Conservation (phyloP, 2,888 invertebrate genomes). For the Endomychus coccineus region DNA sequence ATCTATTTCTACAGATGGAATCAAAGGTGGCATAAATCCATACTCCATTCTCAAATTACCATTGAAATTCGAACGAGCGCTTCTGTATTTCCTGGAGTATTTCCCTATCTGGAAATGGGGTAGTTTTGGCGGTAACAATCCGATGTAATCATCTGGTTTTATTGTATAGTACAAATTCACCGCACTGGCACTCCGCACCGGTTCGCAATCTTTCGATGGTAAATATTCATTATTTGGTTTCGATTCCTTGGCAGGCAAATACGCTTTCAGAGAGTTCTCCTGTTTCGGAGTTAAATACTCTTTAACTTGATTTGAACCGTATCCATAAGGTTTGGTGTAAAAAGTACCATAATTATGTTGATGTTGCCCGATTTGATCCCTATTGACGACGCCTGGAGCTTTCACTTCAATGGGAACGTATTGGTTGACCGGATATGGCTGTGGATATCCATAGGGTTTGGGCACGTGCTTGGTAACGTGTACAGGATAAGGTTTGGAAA, state of each 20-base stretch:
- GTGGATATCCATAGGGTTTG: neutral
- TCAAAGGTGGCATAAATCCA: constrained; percentile 72
- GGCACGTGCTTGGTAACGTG: constrained; percentile 15
- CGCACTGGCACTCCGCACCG: constrained; percentile 12
- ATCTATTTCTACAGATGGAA: constrained; percentile 74
- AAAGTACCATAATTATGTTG: constrained; percentile 14
- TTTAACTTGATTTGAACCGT: constrained; percentile 23
- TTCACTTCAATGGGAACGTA: no score
- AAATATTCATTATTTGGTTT: constrained; percentile 21
- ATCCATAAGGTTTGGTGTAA: constrained; percentile 21
- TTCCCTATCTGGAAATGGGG: constrained; percentile 18
- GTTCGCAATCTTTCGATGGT: constrained; percentile 16
- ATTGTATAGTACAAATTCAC: constrained; percentile 21
- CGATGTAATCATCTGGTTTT: constrained; percentile 41
- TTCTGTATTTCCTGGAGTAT: constrained; percentile 25
- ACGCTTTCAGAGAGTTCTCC: constrained; percentile 9
- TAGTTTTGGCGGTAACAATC: constrained; percentile 47
- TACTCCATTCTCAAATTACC: constrained; percentile 69
- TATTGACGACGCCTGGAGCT: neutral
- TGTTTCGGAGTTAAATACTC: constrained; percentile 25
- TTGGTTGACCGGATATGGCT: neutral
- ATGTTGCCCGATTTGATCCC: constrained; percentile 10
- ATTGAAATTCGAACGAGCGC: constrained; percentile 48
- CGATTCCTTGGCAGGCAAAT: constrained; percentile 12
- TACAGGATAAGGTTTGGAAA: constrained; percentile 25